Conservation (phyloP, 1,140 invertebrate species). For the Caenorhabditis tropicalis region DNA sequence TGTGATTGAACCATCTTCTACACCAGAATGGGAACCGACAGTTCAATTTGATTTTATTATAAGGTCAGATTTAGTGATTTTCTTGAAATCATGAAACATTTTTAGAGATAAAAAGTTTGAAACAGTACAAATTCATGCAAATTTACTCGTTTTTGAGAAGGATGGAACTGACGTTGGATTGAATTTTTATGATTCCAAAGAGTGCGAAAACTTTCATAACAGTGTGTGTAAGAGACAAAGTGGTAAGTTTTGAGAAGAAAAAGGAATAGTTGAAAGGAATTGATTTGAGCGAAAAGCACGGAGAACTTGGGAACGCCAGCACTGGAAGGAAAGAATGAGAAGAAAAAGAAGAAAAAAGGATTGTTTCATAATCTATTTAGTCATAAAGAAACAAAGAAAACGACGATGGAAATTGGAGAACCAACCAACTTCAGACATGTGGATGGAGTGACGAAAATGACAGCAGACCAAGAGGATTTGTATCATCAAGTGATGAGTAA, state of each 20-base stretch:
- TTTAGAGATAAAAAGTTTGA: conserved; percentile 21
- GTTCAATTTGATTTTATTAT: conserved; percentile 14
- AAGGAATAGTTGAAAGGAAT: background rate
- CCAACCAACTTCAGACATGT: conserved; percentile 1
- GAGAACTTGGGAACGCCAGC: background rate
- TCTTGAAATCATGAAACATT: background rate
- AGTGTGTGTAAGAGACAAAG: background rate
- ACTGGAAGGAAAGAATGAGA: background rate
- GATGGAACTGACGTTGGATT: background rate
- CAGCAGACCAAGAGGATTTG: conserved; percentile 10
- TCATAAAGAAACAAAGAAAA: background rate
- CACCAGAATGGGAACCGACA: background rate
- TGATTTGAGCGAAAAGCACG: background rate
- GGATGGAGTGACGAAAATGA: background rate
- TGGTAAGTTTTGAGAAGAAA: background rate
- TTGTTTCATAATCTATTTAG: background rate
- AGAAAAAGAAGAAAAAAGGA: conserved; percentile 5
- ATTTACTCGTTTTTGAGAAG: background rate
- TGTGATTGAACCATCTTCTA: conserved; percentile 9
- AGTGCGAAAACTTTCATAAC: conserved; percentile 13
- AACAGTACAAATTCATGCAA: background rate
- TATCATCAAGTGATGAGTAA: background rate
- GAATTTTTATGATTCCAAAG: conserved; percentile 10
- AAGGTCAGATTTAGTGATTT: background rate
- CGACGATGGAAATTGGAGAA: background rate